Base-by-base conservation (phyloP, 2,888 invertebrate genomes). In the Mythimna lalbum region DNA sequence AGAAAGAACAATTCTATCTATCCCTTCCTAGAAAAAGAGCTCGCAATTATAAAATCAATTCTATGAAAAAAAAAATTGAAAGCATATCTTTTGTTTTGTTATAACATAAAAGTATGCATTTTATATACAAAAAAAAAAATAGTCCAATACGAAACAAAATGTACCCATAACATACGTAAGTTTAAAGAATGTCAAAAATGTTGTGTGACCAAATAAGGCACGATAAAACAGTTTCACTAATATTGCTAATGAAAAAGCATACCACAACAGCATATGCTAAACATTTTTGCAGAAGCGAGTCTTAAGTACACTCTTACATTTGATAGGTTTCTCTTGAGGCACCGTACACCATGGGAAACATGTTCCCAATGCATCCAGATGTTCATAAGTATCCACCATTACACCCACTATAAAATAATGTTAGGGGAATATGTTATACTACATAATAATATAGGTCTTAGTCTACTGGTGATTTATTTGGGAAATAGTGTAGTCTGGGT, bases 271-370 rank as follows among this genome's bases (percentile, higher is more conserved):
- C 60, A 69, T 53, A 65, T 68, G 67, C 50, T 67, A 71, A 33
- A 79, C 27, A 57, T 68, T 52, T 6, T 57, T 65, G 57, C 27
- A 73, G 36, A 71, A 76, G 67, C 69, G 39, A 68, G 62, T 65
- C 33, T 17, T 49, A n/a, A 57, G 65, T 60, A 61, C 52, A 73
- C 10, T 78, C 94, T 94, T 94, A 95, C 95, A 93, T 91, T 93
- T 92, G 83, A 92, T 90, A 71, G 92, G 92, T 87, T 92, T 93
- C 80, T 93, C 94, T 89, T 94, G 94, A 76, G 93, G 90, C 89
- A 94, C 90, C 72, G 96, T 95, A 93, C 98, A 98, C 97, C 97
- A 98, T 80, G 98, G 97, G 93, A 98, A 97, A 93, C 97, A 98
- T 89, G 97, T 97, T 84, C 97, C 97, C 94, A 97, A 96, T 81